A percentile compares a stretch with the other conserved stretches of the same genome.
These are phyloP conservation scores for Nyctalus aviator DNA, from an alignment of 2,797 vertebrate genomes.

Conservation along the genomic window DNA sequence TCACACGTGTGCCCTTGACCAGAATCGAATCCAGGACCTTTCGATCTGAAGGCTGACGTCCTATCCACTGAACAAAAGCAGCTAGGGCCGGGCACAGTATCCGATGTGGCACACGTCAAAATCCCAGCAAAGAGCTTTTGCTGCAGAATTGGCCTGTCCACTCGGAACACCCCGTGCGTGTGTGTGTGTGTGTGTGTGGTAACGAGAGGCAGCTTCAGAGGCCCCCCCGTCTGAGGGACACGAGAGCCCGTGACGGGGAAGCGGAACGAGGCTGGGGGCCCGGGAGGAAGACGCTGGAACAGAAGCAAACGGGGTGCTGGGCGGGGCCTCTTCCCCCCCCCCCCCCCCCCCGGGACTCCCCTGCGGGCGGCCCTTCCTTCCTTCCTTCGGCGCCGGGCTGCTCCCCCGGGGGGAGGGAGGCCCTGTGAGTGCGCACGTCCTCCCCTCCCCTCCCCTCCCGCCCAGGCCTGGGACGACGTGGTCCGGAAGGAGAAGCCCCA, in stretches of 20 bases:
- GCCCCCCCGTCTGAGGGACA: no score
- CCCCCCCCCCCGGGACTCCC: no score
- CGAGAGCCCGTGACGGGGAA: not conserved
- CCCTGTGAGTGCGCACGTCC: not conserved
- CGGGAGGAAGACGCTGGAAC: not conserved
- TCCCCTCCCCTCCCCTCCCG: not conserved
- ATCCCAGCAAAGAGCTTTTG: not conserved
- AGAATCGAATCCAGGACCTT: no score
- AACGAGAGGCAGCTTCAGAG: not conserved
- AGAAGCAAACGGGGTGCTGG: not conserved
- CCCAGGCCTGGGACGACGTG: slow-evolving; percentile 97
- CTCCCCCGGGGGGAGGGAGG: not conserved
- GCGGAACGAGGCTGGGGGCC: not conserved
- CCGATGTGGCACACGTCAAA: not conserved
- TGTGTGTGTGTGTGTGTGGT: no score
- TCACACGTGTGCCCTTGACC: no score
- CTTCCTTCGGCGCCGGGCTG: not conserved
- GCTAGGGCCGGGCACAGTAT: no score
- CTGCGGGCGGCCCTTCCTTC: no score
- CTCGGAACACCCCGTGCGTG: not conserved
- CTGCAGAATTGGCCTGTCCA: not conserved
- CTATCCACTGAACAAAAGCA: no score
- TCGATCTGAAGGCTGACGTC: no score
- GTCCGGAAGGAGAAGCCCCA: slow-evolving; percentile 97
- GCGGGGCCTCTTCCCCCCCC: no score